These are phyloP conservation scores for Nephila pilipes DNA, from an alignment of 1,140 invertebrate species.

Conservation along the genomic window DNA sequence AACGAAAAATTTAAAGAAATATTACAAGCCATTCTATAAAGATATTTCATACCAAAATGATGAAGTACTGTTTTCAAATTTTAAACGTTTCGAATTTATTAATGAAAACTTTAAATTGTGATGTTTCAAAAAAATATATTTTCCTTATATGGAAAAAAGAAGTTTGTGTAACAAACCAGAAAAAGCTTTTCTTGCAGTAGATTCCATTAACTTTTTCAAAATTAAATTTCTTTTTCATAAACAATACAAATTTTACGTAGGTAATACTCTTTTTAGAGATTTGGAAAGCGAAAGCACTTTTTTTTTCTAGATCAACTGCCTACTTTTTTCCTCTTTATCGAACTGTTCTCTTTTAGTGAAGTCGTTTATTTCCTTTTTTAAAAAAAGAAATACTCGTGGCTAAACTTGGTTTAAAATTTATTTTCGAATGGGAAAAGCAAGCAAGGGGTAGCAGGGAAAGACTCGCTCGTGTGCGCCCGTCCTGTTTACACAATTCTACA, in stretches of 20 bases:
- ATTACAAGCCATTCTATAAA: too few relatives aligned
- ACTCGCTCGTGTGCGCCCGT: neutral
- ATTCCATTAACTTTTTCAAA: neutral
- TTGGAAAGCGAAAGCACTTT: neutral
- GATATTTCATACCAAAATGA: too few relatives aligned
- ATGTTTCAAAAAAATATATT: neutral
- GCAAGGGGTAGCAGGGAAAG: neutral
- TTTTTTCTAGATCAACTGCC: neutral
- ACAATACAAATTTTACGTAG: neutral
- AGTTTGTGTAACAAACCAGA: too few relatives aligned
- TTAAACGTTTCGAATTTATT: neutral
- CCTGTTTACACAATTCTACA: constrained; percentile 3
- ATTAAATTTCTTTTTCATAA: constrained; percentile 10
- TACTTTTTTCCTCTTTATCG: neutral
- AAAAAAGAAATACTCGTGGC: neutral
- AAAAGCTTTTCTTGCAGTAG: neutral
- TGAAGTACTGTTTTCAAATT: too few relatives aligned
- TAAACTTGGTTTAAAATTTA: constrained; percentile 22
- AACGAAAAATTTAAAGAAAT: too few relatives aligned
- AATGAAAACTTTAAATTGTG: neutral
- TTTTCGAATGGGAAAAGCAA: neutral
- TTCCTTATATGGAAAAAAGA: neutral
- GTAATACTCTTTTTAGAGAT: neutral
- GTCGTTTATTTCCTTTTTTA: constrained; percentile 21
- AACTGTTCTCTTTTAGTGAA: neutral